Evolutionary conservation across 2,888 invertebrate species (phyloP).

Genomic region (Melieria picta): DNA sequence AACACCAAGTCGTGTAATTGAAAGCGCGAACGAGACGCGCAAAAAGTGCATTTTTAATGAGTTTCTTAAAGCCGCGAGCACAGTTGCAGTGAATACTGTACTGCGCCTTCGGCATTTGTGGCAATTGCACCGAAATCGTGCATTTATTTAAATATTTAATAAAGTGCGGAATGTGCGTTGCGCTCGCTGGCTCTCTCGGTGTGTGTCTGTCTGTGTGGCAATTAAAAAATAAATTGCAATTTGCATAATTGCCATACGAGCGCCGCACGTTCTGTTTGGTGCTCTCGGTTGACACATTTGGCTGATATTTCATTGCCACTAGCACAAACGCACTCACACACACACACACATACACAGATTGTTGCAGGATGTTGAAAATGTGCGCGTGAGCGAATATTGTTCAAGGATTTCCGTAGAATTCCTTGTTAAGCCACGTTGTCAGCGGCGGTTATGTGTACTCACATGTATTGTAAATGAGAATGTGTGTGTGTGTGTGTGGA

Average conservation of each 20-base stretch:
- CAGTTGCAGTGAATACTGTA: too few species aligned
- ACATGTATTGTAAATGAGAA: background rate
- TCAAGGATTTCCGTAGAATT: slow-evolving; percentile 23
- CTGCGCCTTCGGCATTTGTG: too few species aligned
- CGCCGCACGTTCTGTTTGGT: too few species aligned
- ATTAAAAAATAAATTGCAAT: slow-evolving; percentile 1
- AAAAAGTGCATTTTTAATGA: too few species aligned
- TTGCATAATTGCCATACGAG: slow-evolving; percentile 13
- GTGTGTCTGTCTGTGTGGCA: too few species aligned
- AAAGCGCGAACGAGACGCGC: too few species aligned
- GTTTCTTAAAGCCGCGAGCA: too few species aligned
- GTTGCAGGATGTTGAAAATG: background rate
- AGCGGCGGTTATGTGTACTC: slow-evolving; percentile 1
- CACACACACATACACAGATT: background rate
- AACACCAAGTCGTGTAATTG: too few species aligned
- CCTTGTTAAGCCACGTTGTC: slow-evolving; percentile 22
- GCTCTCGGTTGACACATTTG: too few species aligned
- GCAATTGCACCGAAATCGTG: background rate
- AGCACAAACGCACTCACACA: background rate
- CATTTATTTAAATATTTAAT: slow-evolving; percentile 26
- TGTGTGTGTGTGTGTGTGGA: background rate
- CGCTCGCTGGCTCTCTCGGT: too few species aligned
- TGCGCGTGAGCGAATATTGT: background rate
- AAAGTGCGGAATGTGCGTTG: slow-evolving; percentile 18
- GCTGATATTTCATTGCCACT: too few species aligned